Base-by-base conservation (phyloP, 1,140 invertebrate genomes). In the Macrobrachium rosenbergii region DNA sequence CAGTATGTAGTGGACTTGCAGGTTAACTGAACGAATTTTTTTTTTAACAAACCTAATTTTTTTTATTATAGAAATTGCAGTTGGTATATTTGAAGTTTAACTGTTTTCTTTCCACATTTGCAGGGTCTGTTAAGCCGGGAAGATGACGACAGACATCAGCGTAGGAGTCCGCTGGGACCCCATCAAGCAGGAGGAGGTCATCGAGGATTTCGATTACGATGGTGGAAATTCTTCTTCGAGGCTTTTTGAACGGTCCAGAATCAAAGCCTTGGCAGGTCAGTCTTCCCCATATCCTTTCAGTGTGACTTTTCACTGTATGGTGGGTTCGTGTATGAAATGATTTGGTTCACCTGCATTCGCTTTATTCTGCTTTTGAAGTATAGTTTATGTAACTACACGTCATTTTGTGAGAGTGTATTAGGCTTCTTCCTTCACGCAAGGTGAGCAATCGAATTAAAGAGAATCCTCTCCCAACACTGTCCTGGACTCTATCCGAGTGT, bases 141-240 rank as follows among this genome's bases (percentile, higher is more conserved):
- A 77, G 92, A 99, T 98, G 97, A 99, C 97, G 94, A 99, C 98
- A 93, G 98, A 99, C 94, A 98, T 98, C 92, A 97, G 97, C 93
- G 95, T 98, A 93, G 96, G 97, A 92, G 91, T 92, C 80, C 96
- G 97, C 91, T 98, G 96, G 97, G 97, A 98, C 93, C 96, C 96
- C 90, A 96, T 95, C 92, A 94, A 96, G 92, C 95, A 96, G 92
- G 91, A 92, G 81, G 91, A 92, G 82, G 96, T 97, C 92, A 96
- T 97, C 92, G 97, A 98, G 91, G 97, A 98, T 92, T 93, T 94
- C 84, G 98, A 99, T 93, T 99, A 99, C 93, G 99, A 99, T 93
- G 98, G 98, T 90, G 98, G 98, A 91, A 99, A 99, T 92, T 98
- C 98, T 90, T 99, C 98, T 89, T 99, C 99, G 88, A 95, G 98